phyloP scores from a whole-genome alignment of 2,888 invertebrate species.

The Uropetala carovei region DNA sequence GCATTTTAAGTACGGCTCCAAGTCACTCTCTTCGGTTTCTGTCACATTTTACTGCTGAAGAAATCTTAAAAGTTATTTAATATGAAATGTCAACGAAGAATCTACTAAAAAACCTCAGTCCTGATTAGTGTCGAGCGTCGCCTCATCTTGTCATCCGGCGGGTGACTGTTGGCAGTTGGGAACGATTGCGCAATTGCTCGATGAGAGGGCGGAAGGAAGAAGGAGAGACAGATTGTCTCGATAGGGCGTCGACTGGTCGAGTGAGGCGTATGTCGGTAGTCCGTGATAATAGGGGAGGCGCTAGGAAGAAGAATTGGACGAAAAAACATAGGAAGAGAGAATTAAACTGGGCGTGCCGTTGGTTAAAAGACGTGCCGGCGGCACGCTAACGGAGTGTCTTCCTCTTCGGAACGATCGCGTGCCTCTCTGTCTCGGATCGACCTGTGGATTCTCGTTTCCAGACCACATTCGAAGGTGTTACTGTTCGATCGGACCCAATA shows the following conservation, averaged over 20 bases:
- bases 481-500: background rate
- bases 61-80: no score
- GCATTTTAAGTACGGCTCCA: no score
- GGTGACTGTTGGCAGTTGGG: background rate
- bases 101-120: no score
- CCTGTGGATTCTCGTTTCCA: conserved; percentile 19
- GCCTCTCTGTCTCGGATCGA: background rate
- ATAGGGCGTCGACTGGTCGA: background rate
- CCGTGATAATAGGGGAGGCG: background rate
- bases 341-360: conserved; percentile 28
- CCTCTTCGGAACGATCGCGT: background rate
- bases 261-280: background rate
- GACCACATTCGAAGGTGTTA: conserved; percentile 32
- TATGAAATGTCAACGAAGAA: no score
- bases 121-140: background rate
- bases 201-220: background rate
- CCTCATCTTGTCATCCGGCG: background rate
- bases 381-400: background rate
- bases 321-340: background rate
- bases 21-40: no score
- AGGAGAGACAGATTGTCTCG: background rate
- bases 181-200: background rate
- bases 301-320: background rate
- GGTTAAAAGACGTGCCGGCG: background rate
- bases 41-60: no score